Base-by-base conservation (phyloP, 2,113 vertebrate species). In the Tangachromis dhanisi region DNA sequence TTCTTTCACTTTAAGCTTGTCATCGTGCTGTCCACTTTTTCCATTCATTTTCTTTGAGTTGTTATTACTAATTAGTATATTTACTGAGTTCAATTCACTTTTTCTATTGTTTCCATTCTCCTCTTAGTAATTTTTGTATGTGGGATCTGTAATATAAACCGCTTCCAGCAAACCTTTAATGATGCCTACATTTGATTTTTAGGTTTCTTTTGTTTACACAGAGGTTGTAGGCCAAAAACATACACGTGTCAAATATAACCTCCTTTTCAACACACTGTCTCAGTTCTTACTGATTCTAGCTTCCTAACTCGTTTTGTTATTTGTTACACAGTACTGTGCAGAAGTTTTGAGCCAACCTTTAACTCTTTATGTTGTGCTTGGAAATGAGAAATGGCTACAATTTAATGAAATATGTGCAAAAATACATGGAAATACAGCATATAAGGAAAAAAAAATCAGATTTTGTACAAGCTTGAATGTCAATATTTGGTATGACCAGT, bases 1-100 rank as follows among this genome's bases (percentile, higher is more conserved):
- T 84, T 76, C 35, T 54, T 80, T 4, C 9, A 51, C 21, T 71
- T 82, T 13, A 47, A 13, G 61, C 29, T 53, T 49, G 51, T n/a
- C 42, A 26, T 53, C 10, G 12, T 42, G 47, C 71, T 88, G 83
- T 91, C 35, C n/a, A 35, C 6, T 54, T 82, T n/a, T 26, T 78
- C 6, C 24, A 49, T 14, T 86, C 1, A 5, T 66, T 80, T 86
- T 53, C n/a, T 57, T 14, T 0, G 14, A n/a, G 10, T 33, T 55
- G n/a, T 42, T 57, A 29, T 63, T 42, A 9, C 24, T 54, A 9
- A 40, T 71, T 38, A 26, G 33, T 17, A 49, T 14, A 61, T 63
- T 79, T 35, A 24, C 40, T 13, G 16, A 61, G n/a, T n/a, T 12
- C 21, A 9, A 8, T 31, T 21, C 12, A 1, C 17, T 9, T 76